Percentiles rank a stretch among this genome's conserved stretches.
Conservation (phyloP, 2,797 vertebrate species). For the Acrossocheilus wenchowensis region DNA sequence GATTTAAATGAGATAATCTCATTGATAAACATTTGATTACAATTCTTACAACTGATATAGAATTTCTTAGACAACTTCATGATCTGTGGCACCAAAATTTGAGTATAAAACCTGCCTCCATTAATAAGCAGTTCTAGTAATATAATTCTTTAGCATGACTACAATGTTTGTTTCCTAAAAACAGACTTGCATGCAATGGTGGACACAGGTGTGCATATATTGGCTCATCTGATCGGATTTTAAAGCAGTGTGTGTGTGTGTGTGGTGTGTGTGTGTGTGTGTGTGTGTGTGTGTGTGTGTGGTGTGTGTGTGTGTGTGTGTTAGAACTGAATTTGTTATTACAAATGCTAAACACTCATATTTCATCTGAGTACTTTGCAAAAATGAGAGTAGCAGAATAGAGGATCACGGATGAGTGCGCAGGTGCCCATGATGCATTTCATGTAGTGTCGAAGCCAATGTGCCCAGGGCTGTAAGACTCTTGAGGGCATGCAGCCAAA, state of each 20-base stretch:
- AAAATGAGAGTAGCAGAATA: conserved; percentile 1
- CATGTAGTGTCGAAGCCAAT: conserved; percentile 44
- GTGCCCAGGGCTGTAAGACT: conserved; percentile 45
- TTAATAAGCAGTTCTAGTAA: neutral
- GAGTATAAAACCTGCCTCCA: neutral
- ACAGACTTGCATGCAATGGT: neutral
- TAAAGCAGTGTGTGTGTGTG: neutral
- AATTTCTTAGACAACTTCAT: neutral
- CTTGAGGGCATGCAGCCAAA: conserved; percentile 58
- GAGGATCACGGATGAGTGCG: conserved; percentile 41
- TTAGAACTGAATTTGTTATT: conserved; percentile 1
- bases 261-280: neutral
- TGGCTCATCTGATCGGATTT: neutral
- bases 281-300: neutral
- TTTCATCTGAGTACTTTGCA: neutral
- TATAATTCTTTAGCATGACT: neutral
- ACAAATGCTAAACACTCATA: conserved; percentile 15
- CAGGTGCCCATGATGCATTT: conserved; percentile 46
- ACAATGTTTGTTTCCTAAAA: neutral
- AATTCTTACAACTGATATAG: too few species aligned
- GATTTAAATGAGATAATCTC: too few species aligned
- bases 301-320: neutral
- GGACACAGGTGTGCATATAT: neutral
- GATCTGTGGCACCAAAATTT: neutral
- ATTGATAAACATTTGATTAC: too few species aligned